These are phyloP conservation scores for Pampusana beccarii DNA, from an alignment of 2,113 vertebrate genomes.

Conservation along the genomic window DNA sequence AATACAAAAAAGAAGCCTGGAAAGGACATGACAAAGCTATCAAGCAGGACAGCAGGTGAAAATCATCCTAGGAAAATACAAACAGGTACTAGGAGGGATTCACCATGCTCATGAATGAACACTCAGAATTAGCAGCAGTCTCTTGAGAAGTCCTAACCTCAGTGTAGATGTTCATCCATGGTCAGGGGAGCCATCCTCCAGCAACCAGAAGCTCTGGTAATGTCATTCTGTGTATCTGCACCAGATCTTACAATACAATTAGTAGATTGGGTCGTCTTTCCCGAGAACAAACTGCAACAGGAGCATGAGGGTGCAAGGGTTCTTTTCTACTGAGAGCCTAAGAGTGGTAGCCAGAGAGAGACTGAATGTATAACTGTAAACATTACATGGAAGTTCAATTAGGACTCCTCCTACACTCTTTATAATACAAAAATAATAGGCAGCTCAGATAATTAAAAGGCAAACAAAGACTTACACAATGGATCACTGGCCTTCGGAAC, in stretches of 20 bases:
- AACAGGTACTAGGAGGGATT: neutral
- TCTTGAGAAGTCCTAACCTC: neutral
- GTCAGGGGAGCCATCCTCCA: neutral
- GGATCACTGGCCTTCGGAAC: neutral
- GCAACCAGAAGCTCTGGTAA: neutral
- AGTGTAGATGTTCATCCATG: neutral
- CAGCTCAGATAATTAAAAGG: conserved; percentile 1
- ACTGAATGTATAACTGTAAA: neutral
- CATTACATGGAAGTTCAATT: neutral
- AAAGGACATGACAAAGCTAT: neutral
- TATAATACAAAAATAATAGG: neutral
- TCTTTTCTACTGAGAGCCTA: neutral
- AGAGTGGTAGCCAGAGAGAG: neutral
- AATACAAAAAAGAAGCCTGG: neutral
- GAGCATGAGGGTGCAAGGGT: neutral
- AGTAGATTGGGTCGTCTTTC: neutral
- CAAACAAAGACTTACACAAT: neutral
- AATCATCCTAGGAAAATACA: neutral
- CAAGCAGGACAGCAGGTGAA: neutral
- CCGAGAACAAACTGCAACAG: neutral
- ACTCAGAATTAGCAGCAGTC: neutral
- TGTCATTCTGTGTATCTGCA: neutral
- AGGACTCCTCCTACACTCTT: neutral
- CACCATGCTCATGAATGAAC: neutral
- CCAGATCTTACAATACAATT: neutral